phyloP scores from a whole-genome alignment of 1,140 invertebrate genomes.

The Cotesia vestalis region DNA sequence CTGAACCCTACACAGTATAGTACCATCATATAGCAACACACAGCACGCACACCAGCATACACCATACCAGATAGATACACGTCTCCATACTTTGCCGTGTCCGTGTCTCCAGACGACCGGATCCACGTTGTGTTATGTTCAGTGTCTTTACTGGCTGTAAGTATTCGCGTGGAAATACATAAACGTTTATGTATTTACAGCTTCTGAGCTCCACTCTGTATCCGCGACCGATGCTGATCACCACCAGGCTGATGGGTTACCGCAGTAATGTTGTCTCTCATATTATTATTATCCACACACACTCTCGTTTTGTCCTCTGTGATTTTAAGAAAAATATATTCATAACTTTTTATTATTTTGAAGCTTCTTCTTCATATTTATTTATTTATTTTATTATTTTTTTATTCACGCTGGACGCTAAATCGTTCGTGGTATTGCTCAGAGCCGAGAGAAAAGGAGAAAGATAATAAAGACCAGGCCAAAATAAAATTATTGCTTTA shows the following conservation, averaged over 20 bases:
- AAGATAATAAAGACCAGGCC: slow-evolving; percentile 8
- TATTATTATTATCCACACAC: slow-evolving; percentile 1
- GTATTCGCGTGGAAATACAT: slow-evolving; percentile 28
- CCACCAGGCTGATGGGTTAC: neutral
- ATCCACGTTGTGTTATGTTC: no score
- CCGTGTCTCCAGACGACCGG: neutral
- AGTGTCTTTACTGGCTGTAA: slow-evolving; percentile 6
- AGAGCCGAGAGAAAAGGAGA: neutral
- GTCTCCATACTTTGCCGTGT: neutral
- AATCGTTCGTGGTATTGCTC: slow-evolving; percentile 8
- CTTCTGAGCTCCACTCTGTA: neutral
- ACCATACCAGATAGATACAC: neutral
- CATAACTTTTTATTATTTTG: neutral
- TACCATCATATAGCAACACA: no score
- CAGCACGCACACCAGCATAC: neutral
- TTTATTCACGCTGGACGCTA: neutral
- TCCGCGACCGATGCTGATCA: neutral
- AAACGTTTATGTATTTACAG: slow-evolving; percentile 24
- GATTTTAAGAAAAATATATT: slow-evolving; percentile 12
- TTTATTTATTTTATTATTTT: slow-evolving; percentile 1
- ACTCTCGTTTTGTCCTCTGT: neutral
- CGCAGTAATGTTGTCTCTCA: slow-evolving; percentile 39
- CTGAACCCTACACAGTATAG: no score
- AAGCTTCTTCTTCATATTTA: neutral
- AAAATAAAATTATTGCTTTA: slow-evolving; percentile 54